A percentile compares a stretch with the other conserved stretches of the same genome.
Conservation (phyloP, 2,113 vertebrate genomes). For the Tretioscincus oriximinensis region DNA sequence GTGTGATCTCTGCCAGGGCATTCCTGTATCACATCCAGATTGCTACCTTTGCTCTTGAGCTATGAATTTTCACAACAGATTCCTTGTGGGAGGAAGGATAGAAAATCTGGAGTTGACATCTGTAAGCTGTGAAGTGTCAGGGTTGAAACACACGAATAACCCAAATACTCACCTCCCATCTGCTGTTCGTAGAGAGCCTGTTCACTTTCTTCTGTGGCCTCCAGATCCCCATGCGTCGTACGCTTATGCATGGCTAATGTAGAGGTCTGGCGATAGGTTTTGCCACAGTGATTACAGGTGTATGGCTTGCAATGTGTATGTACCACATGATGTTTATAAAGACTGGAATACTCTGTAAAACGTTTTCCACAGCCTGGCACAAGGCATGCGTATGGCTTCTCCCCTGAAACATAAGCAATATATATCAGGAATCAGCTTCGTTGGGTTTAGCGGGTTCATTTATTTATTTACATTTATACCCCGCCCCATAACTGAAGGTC, state of each 20-base stretch:
- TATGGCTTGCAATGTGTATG: conserved; percentile 87
- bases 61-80: too few relatives aligned
- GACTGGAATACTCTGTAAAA: conserved; percentile 85
- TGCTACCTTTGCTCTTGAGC: too few relatives aligned
- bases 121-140: background rate
- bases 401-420: conserved; percentile 66
- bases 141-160: background rate
- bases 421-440: background rate
- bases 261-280: conserved; percentile 83
- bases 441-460: background rate
- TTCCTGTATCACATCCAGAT: too few relatives aligned
- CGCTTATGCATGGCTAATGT: conserved; percentile 82
- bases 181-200: conserved; percentile 73
- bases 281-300: conserved; percentile 79
- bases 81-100: background rate
- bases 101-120: background rate
- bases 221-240: conserved; percentile 78
- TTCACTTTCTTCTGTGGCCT: conserved; percentile 76
- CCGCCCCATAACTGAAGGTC: too few relatives aligned
- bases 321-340: conserved; percentile 86
- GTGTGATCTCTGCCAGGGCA: too few relatives aligned
- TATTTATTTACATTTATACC: too few relatives aligned
- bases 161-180: conserved; percentile 62
- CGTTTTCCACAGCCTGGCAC: conserved; percentile 83
- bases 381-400: conserved; percentile 83